Base-by-base conservation (phyloP, 2,888 invertebrate species). In the Anticlea derivata region DNA sequence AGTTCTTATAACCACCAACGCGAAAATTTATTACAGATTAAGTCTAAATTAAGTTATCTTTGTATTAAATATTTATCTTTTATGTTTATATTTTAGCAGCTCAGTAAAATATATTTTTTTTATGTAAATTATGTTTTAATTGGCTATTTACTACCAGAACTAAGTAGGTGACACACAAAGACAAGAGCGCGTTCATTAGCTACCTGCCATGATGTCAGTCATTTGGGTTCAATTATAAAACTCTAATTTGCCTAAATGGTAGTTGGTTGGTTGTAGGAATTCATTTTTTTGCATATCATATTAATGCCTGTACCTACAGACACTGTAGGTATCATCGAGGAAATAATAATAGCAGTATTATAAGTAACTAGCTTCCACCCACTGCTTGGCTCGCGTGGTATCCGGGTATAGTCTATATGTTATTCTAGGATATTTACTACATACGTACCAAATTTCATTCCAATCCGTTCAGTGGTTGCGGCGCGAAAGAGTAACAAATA, bases 1-100 rank as follows among this genome's bases (percentile, higher is more conserved):
- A 81, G 77, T 80, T 79, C 79, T 74, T 74, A 77, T 73, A 75
- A 77, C 79, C 80, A 80, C 75, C 83, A 80, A 69, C 79, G 74
- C 73, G 69, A 73, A 75, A 75, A 70, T 71, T 71, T 60, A 73
- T 48, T 81, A 79, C 74, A 68, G 68, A 72, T 80, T 86, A 86
- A 86, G 86, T 80, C 75, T 82, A 78, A 80, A 67, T 72, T 78
- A 77, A 74, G 74, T 74, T 78, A 71, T 72, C 58, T 66, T 62
- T 68, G 60, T 60, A 64, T 55, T 60, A 61, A 27, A 68, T 77
- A 75, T 66, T 67, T 71, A 40, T 58, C 56, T 64, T 70, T 58
- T 61, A 50, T 48, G 53, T 58, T 60, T 51, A 54, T 58, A 40
- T 50, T 58, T 54, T 58, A 60, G 38, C 55, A 47, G 41, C 46